Percentiles rank a stretch among this genome's conserved stretches.
Conservation (phyloP, 2,888 invertebrate species). For the Drosophila paracracens region DNA sequence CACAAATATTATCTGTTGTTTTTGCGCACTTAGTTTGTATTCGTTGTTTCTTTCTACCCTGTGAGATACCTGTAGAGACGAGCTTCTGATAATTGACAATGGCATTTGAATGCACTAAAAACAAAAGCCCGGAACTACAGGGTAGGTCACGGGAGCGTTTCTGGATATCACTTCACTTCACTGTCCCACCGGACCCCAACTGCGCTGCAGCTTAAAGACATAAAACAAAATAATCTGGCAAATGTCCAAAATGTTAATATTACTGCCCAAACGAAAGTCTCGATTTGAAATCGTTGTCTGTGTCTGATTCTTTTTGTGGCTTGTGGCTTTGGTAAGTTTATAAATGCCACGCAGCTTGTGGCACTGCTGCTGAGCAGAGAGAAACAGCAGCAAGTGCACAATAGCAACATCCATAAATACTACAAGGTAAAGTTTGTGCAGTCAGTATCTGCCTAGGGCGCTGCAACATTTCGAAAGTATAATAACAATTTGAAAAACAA, state of each 20-base stretch:
- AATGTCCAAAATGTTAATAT: conserved; percentile 38
- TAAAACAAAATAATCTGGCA: conserved; percentile 52
- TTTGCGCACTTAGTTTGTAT: neutral
- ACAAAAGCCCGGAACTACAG: conserved; percentile 99
- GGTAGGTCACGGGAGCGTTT: conserved; percentile 98
- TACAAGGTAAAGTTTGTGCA: conserved; percentile 56
- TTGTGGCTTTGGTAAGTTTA: conserved; percentile 44
- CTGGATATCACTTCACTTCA: conserved; percentile 25
- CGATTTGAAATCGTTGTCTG: conserved; percentile 6
- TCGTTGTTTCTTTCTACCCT: conserved; percentile 87
- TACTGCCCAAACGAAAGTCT: conserved; percentile 5
- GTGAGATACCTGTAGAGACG: conserved; percentile 99
- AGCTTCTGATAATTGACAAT: conserved; percentile 93
- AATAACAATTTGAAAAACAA: conserved; percentile 78
- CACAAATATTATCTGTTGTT: neutral
- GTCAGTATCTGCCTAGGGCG: conserved; percentile 63
- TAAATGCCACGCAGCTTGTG: conserved; percentile 59
- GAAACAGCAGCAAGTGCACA: conserved; percentile 24
- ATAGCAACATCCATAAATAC: conserved; percentile 73
- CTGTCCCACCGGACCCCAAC: neutral
- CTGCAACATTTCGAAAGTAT: conserved; percentile 68
- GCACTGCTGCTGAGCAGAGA: conserved; percentile 4
- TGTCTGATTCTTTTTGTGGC: conserved; percentile 3
- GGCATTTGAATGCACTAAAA: conserved; percentile 87
- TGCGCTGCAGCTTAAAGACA: conserved; percentile 10